Evolutionary conservation across 2,113 vertebrate species (phyloP).

Genomic region (Solea senegalensis): DNA sequence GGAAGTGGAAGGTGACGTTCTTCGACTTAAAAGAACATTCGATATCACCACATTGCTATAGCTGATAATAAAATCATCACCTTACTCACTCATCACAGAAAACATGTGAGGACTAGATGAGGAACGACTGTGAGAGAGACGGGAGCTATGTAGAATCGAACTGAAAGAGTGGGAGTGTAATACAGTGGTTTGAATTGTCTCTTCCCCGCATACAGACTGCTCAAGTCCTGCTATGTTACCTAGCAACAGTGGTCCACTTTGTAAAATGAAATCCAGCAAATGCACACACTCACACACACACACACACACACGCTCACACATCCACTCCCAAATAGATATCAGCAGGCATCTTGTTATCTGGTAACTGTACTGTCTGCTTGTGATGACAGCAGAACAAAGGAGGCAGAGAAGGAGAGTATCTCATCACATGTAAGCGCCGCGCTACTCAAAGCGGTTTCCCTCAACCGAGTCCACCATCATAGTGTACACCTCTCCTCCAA

Average conservation of each 20-base stretch:
- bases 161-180: constrained; percentile 7
- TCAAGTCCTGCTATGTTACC: constrained; percentile 55
- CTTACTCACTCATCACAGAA: neutral
- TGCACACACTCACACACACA: constrained; percentile 8
- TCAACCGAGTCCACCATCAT: constrained; percentile 11
- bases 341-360: constrained; percentile 44
- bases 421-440: neutral
- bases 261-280: constrained; percentile 40
- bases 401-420: neutral
- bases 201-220: constrained; percentile 22
- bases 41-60: no score
- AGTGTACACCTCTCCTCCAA: neutral
- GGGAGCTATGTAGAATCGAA: neutral
- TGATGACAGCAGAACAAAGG: constrained; percentile 44
- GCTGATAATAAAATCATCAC: neutral
- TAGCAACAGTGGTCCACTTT: constrained; percentile 67
- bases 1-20: no score
- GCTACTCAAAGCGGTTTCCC: constrained; percentile 14
- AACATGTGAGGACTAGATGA: neutral
- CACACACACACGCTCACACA: constrained; percentile 17
- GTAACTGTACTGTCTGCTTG: constrained; percentile 26
- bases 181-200: constrained; percentile 47
- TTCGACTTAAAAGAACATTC: neutral
- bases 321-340: constrained; percentile 22
- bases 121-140: neutral